Percentiles rank a stretch among this genome's conserved stretches.
Conservation (phyloP, 2,888 invertebrate genomes). For the Leucophenga maculata region DNA sequence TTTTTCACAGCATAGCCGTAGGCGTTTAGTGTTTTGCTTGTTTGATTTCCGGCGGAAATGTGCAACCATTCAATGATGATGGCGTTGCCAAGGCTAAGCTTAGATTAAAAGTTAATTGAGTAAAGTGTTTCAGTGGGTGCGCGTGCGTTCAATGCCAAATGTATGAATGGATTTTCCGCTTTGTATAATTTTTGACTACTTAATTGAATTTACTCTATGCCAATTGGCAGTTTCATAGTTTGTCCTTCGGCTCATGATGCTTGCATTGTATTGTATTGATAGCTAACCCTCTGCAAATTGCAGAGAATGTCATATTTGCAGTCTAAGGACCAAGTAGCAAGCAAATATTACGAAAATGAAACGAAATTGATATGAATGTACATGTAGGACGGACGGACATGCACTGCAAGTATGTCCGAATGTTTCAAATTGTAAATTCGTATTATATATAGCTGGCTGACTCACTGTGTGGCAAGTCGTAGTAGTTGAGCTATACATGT, state of each 20-base stretch:
- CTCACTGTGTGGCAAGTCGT: too few species aligned
- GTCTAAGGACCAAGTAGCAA: background rate
- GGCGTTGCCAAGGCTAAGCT: background rate
- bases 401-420: too few species aligned
- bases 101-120: conserved; percentile 19
- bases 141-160: conserved; percentile 6
- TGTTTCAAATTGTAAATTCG: too few species aligned
- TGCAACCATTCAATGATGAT: background rate
- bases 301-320: background rate
- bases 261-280: background rate
- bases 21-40: background rate
- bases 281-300: background rate
- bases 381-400: too few species aligned
- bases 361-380: conserved; percentile 22
- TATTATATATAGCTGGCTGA: too few species aligned
- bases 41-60: conserved; percentile 5
- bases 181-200: conserved; percentile 2
- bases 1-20: background rate
- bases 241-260: background rate
- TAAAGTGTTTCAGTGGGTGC: conserved; percentile 10
- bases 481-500: too few species aligned
- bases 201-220: conserved; percentile 17
- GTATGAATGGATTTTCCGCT: background rate
- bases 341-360: background rate
- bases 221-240: background rate